Evolutionary conservation across 2,113 vertebrate species (phyloP), one percentile per base, ranked within the genome.

Genomic region (Speoplatyrhinus poulsoni): DNA sequence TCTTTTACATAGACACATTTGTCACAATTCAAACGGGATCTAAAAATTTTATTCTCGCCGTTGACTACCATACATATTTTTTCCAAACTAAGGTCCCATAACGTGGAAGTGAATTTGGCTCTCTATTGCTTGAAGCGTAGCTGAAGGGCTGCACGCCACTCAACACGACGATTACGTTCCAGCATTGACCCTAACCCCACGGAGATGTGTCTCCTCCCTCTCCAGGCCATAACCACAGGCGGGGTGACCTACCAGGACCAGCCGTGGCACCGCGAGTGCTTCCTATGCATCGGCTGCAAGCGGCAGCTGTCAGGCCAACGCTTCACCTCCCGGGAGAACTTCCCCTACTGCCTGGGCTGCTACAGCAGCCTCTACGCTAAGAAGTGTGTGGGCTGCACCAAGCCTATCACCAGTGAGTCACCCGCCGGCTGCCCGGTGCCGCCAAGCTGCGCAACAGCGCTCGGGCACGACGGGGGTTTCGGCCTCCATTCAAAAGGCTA

Each of bases 241-340:
- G 98, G 98, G 0, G 95, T 99, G 72, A 99, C 96, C 1, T 99
- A 99, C 82, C 93, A 95, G 19, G 97, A 99, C 32, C 96, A 98
- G 80, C 97, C 97, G 0, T 99, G 97, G 98, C 98, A 99, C 66
- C 95, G 94, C 1, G 98, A 99, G 65, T 99, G 98, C 69, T 99
- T 99, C 0, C 92, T 97, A 15, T 99, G 98, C 67, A 96, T 96
- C 0, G 92, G 93, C 32, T 99, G 98, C 87, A 97, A 93, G 83
- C 96, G 94, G 85, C 96, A 96, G 72, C 62, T 99, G 70, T 95
- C 96, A 0, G 98, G 98, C 6, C 96, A 98, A 75, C 96, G 96
- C 65, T 99, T 99, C 75, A 99, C 97, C 12, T 96, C 96, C 69
- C 91, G 93, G 48, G 98, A 99, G 9, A 95, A 98, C 75, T 96